These are phyloP conservation scores for Siphamia tubifer DNA, from an alignment of 2,113 vertebrate species.

Conservation along the genomic window DNA sequence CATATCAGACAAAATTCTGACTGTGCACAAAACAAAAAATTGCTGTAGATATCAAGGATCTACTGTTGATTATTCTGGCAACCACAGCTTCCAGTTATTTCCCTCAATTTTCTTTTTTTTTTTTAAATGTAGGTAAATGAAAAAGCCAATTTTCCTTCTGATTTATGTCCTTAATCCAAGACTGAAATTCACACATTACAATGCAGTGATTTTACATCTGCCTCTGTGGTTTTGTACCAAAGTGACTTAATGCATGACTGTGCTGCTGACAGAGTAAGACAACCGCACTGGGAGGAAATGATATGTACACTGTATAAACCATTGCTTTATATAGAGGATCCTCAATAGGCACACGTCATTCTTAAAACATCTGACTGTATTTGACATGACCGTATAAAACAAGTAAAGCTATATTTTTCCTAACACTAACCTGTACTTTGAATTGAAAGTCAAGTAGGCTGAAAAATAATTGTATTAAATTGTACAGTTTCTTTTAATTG, in stretches of 20 bases:
- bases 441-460: no score
- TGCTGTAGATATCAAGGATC: no score
- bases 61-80: no score
- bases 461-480: no score
- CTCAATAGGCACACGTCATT: constrained; percentile 11
- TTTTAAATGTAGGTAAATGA: no score
- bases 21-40: no score
- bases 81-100: no score
- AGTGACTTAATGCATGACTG: constrained; percentile 41
- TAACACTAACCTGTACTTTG: no score
- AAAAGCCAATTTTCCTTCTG: constrained; percentile 4
- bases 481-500: no score
- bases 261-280: constrained; percentile 56
- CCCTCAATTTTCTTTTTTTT: no score
- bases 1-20: no score
- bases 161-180: constrained; percentile 27
- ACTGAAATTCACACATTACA: constrained; percentile 28
- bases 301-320: constrained; percentile 48
- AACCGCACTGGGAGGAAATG: constrained; percentile 36
- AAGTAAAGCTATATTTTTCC: constrained; percentile 17
- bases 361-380: background rate
- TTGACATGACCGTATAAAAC: constrained; percentile 6
- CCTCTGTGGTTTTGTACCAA: constrained; percentile 45
- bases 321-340: constrained; percentile 23
- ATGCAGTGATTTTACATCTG: constrained; percentile 36